Base-by-base conservation (phyloP, 1,140 invertebrate genomes). In the Lasaia peninsularis region DNA sequence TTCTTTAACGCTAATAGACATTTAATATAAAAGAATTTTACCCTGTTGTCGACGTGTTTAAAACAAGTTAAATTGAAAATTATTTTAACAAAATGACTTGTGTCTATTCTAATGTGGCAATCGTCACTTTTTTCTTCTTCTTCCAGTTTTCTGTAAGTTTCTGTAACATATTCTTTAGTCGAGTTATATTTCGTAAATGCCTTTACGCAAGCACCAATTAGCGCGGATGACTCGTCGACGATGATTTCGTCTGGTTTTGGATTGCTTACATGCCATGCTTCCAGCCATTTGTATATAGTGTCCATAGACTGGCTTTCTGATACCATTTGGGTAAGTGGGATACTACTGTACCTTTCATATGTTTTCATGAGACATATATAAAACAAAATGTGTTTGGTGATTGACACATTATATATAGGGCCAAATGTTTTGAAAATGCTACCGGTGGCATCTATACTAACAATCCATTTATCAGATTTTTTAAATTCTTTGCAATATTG, bases 361-460 rank as follows among this genome's bases (percentile, higher is more conserved):
- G 11, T 12, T 35, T 5, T n/a, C 34, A n/a, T 35, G 11, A 35
- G n/a, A n/a, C 3, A n/a, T 12, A n/a, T 5, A 12, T 35, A 35
- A 3, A 35, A n/a, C n/a, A 35, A 35, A 5, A 35, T 12, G 12
- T 35, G 34, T 35, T 35, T 35, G 2, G 11, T 35, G 6, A 35
- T 6, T 35, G 5, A 12, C 0, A n/a, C 3, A 0, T n/a, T n/a
- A 2, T n/a, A 0, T 0, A 6, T n/a, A 12, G 11, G 10, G 1
- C 12, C 12, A 35, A 5, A n/a, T 35, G n/a, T n/a, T 35, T 35
- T 35, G 1, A 6, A 35, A 35, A 35, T 35, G 12, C 11, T 12
- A 6, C 11, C 34, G 12, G 34, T 35, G 12, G 34, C 34, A 3
- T 35, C 34, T 5, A 35, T 5, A 35, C 34, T 12, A 2, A 35